Evolutionary conservation across 64 coral and sea anemone genomes (phyloP).

Genomic region (Stylophora pistillata): DNA sequence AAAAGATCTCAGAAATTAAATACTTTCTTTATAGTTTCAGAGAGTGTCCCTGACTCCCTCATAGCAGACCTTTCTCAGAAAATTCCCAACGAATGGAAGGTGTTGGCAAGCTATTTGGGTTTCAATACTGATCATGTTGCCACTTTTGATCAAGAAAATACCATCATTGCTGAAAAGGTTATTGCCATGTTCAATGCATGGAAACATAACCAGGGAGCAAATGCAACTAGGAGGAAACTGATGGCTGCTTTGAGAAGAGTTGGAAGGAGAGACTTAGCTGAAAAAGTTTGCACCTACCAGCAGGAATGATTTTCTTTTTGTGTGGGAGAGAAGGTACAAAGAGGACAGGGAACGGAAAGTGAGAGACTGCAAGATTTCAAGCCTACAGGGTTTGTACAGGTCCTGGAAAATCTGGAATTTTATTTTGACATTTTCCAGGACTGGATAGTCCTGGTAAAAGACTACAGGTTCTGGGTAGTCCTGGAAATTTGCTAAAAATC

Average conservation of each 20-base stretch:
- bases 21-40: slow-evolving; percentile 1
- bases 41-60: neutral
- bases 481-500: too few relatives aligned
- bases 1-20: too few relatives aligned
- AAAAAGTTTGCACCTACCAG: neutral
- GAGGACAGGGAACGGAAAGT: neutral
- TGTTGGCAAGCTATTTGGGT: neutral
- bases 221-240: slow-evolving; percentile 33
- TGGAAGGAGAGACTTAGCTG: slow-evolving; percentile 16
- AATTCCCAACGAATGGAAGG: neutral
- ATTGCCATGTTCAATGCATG: slow-evolving; percentile 42
- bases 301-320: neutral
- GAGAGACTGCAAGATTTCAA: neutral
- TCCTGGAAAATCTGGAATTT: too few relatives aligned
- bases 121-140: neutral
- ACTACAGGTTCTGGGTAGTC: too few relatives aligned
- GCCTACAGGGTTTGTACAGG: too few relatives aligned
- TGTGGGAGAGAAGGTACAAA: neutral
- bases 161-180: neutral
- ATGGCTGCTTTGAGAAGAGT: neutral
- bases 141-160: slow-evolving; percentile 13
- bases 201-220: neutral
- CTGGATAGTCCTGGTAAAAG: too few relatives aligned
- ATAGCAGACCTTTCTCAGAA: slow-evolving; percentile 13
- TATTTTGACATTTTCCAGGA: too few relatives aligned